Evolutionary conservation across 2,113 vertebrate genomes (phyloP).

Genomic region (Dicentrarchus labrax): DNA sequence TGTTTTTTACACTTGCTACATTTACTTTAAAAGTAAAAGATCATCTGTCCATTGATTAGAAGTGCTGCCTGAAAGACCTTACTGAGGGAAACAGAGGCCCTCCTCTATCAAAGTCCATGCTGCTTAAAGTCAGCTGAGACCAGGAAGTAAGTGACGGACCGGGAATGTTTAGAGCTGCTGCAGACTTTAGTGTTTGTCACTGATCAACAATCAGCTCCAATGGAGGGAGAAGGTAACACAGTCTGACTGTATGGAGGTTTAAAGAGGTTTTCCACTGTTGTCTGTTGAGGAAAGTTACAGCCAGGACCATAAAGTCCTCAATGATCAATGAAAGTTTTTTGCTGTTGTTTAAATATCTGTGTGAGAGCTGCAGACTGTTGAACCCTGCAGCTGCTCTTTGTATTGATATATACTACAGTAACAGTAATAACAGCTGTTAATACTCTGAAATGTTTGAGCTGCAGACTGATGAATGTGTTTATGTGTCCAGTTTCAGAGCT

Average conservation of each 20-base stretch:
- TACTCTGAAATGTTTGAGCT: background rate
- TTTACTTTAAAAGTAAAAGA: too few relatives aligned
- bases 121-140: too few relatives aligned
- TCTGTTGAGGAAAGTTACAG: too few relatives aligned
- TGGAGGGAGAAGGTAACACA: slow-evolving; percentile 24
- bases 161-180: background rate
- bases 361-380: background rate
- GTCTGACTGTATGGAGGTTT: background rate
- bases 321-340: background rate
- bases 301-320: too few relatives aligned
- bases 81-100: background rate
- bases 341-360: background rate
- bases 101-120: background rate
- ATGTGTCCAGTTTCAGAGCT: slow-evolving; percentile 77
- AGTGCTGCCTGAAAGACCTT: background rate
- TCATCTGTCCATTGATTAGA: too few relatives aligned
- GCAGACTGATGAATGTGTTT: background rate
- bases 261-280: too few relatives aligned
- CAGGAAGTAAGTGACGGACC: too few relatives aligned
- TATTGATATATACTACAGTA: too few relatives aligned
- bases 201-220: background rate
- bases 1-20: too few relatives aligned
- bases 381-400: too few relatives aligned
- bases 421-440: too few relatives aligned
- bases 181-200: background rate